Evolutionary conservation across 2,113 vertebrate genomes (phyloP).

Genomic region (Rhinopomastus cyanomelas): DNA sequence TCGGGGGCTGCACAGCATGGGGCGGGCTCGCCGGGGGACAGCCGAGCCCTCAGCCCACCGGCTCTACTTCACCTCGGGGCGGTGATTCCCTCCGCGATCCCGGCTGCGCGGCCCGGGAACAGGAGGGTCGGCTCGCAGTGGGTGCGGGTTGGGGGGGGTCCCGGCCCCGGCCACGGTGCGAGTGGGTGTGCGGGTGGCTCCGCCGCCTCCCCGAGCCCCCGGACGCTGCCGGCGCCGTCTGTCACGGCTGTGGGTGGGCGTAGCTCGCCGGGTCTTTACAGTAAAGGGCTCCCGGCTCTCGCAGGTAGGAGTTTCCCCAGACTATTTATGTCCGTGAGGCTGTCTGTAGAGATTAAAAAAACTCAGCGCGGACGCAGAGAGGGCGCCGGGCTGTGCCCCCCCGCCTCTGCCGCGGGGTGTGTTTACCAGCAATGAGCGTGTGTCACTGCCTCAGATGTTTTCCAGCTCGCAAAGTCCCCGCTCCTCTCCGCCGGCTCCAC

Average conservation of each 20-base stretch:
- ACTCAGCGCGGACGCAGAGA: neutral
- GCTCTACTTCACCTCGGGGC: neutral
- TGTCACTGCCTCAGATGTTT: conserved; percentile 43
- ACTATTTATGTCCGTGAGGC: conserved; percentile 37
- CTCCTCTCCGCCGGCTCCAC: conserved; percentile 12
- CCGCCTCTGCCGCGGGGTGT: neutral
- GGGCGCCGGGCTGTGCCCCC: neutral
- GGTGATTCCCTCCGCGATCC: neutral
- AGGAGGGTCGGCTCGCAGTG: fast-evolving
- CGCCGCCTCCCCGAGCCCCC: neutral
- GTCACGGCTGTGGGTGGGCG: conserved; percentile 36
- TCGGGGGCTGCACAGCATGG: neutral
- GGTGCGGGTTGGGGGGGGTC: neutral
- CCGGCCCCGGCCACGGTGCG: neutral
- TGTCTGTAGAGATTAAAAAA: conserved; percentile 14
- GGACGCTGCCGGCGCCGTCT: conserved; percentile 14
- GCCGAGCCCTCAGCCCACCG: no score
- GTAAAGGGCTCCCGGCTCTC: conserved; percentile 24
- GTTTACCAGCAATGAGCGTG: conserved; percentile 36
- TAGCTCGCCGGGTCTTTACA: conserved; percentile 28
- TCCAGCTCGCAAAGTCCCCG: conserved; percentile 21
- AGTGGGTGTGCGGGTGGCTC: neutral
- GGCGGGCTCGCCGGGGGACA: neutral
- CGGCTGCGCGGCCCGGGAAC: neutral
- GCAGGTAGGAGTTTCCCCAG: conserved; percentile 53